Percentiles rank a stretch among this genome's conserved stretches.
Conservation (phyloP, 2,888 invertebrate genomes). For the Andrena haemorrhoa region DNA sequence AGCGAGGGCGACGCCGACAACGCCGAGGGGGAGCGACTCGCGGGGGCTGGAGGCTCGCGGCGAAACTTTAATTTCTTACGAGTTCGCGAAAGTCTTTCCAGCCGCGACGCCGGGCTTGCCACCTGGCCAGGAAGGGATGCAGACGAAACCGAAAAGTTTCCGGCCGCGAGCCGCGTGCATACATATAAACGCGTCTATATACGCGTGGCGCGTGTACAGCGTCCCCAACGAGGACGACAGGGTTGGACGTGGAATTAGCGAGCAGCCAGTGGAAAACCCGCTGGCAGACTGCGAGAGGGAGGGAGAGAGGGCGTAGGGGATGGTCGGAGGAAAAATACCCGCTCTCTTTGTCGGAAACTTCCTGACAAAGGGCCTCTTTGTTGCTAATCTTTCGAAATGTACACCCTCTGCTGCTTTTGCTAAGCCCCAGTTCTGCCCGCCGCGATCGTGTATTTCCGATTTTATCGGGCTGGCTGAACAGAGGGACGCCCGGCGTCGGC, state of each 20-base stretch:
- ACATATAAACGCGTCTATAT: slow-evolving; percentile 45
- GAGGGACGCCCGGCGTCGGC: slow-evolving; percentile 14
- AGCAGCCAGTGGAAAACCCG: not conserved
- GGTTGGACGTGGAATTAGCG: slow-evolving; percentile 32
- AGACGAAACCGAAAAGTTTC: slow-evolving; percentile 65
- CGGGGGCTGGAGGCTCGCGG: slow-evolving; percentile 38
- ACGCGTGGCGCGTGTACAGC: not conserved
- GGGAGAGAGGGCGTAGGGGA: not conserved
- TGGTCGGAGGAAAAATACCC: slow-evolving; percentile 16
- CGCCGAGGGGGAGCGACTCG: slow-evolving; percentile 47
- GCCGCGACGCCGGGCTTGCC: slow-evolving; percentile 46
- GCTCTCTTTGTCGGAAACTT: slow-evolving; percentile 29
- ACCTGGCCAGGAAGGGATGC: slow-evolving; percentile 50
- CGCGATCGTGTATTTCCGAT: slow-evolving; percentile 50
- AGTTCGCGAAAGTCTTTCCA: slow-evolving; percentile 68
- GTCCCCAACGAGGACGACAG: not conserved
- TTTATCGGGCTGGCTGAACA: slow-evolving; percentile 46
- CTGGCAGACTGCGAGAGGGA: not conserved
- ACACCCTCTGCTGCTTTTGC: slow-evolving; percentile 19
- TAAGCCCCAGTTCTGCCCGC: slow-evolving; percentile 24
- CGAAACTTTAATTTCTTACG: slow-evolving; percentile 74
- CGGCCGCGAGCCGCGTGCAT: slow-evolving; percentile 33
- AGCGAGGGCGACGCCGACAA: not conserved
- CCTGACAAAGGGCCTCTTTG: slow-evolving; percentile 49
- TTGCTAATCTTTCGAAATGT: slow-evolving; percentile 58